phyloP scores from a whole-genome alignment of 2,797 vertebrate genomes.

The Parauchenoglanis punctatus region DNA sequence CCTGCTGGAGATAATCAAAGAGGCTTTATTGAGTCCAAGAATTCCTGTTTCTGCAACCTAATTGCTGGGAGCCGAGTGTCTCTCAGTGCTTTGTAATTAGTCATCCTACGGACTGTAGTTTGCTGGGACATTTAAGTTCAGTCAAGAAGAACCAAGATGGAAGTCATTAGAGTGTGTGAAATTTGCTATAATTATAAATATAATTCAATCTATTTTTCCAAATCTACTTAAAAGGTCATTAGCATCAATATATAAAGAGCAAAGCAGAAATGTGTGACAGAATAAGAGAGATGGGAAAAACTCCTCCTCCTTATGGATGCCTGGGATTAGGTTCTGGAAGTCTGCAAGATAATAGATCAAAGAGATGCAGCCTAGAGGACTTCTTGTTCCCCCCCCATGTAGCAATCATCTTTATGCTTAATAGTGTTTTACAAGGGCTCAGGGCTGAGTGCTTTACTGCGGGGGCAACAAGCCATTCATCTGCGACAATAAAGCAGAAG shows the following conservation, averaged over 20 bases:
- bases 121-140: background rate
- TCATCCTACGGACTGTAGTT: background rate
- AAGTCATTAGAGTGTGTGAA: background rate
- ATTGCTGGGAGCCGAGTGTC: background rate
- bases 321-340: constrained; percentile 75
- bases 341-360: constrained; percentile 80
- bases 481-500: constrained; percentile 49
- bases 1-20: constrained; percentile 25
- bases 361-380: constrained; percentile 67
- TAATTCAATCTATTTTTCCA: background rate
- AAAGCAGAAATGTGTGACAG: background rate
- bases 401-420: constrained; percentile 64
- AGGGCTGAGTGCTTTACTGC: constrained; percentile 53
- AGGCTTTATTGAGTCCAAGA: background rate
- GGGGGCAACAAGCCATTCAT: constrained; percentile 36
- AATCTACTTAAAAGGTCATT: background rate
- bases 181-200: background rate
- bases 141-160: background rate
- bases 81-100: constrained; percentile 25
- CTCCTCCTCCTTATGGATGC: constrained; percentile 65
- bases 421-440: constrained; percentile 62
- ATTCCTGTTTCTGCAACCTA: background rate
- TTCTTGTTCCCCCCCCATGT: constrained; percentile 55
- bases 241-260: background rate
- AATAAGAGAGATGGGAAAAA: constrained; percentile 17